phyloP scores from a whole-genome alignment of 2,797 vertebrate genomes.

The Chanos chanos region DNA sequence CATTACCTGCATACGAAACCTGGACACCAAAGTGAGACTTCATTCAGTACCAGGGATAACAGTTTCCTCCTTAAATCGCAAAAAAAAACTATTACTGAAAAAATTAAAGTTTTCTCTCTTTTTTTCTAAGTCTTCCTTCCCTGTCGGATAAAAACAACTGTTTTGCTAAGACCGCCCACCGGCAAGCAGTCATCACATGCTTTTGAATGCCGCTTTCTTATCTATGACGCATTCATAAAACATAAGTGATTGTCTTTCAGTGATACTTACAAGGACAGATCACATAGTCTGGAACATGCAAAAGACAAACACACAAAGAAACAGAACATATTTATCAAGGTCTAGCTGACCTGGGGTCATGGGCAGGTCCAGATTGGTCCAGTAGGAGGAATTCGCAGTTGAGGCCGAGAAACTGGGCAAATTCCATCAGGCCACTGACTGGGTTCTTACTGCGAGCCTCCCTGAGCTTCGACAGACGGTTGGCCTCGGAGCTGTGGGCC shows the following conservation, averaged over 20 bases:
- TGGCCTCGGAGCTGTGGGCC: constrained; percentile 63
- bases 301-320: not conserved
- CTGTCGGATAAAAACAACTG: no score
- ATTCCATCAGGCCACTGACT: constrained; percentile 89
- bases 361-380: constrained; percentile 90
- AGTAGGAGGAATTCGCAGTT: constrained; percentile 88
- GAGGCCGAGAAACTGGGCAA: constrained; percentile 84
- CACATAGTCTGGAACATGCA: not conserved
- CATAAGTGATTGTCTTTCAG: no score
- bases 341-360: constrained; percentile 85
- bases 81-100: no score
- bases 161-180: no score
- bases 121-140: no score
- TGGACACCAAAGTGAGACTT: constrained; percentile 53
- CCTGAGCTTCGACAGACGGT: constrained; percentile 72
- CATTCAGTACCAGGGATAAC: not conserved
- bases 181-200: no score
- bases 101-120: no score
- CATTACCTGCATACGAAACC: constrained; percentile 94
- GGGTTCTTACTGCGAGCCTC: constrained; percentile 90
- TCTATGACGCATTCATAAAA: no score
- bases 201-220: no score
- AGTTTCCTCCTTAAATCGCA: no score
- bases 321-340: not conserved
- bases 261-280: no score